A percentile compares a stretch with the other conserved stretches of the same genome.
Conservation (phyloP, 2,888 invertebrate genomes). For the Buathra laborator region DNA sequence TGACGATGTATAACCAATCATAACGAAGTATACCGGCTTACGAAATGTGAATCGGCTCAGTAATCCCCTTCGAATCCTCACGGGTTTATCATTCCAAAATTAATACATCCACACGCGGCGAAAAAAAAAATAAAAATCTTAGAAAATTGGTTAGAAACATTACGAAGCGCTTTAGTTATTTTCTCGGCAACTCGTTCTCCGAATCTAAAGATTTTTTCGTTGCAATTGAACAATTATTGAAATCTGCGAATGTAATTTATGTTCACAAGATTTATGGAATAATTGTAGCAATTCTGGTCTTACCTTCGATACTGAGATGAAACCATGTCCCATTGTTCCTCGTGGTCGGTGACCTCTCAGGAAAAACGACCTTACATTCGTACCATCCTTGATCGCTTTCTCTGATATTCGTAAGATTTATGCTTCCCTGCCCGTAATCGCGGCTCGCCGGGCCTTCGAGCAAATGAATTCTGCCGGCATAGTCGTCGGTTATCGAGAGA, state of each 20-base stretch:
- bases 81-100: too few relatives aligned
- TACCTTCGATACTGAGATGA: conserved; percentile 95
- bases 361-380: conserved; percentile 95
- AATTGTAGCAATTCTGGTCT: conserved; percentile 74
- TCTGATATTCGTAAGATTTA: conserved; percentile 94
- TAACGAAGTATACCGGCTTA: too few relatives aligned
- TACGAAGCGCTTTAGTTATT: too few relatives aligned
- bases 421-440: conserved; percentile 89
- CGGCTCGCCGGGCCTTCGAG: conserved; percentile 87
- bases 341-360: conserved; percentile 94
- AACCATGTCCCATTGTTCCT: conserved; percentile 96
- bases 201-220: too few relatives aligned
- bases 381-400: conserved; percentile 97
- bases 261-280: not conserved
- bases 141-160: too few relatives aligned
- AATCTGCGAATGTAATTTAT: not conserved
- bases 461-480: conserved; percentile 90
- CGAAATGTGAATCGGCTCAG: too few relatives aligned
- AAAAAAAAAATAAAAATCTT: too few relatives aligned
- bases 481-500: conserved; percentile 89
- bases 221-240: too few relatives aligned
- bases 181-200: too few relatives aligned
- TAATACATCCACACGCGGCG: too few relatives aligned
- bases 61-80: too few relatives aligned
- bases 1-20: too few relatives aligned